These are phyloP conservation scores for Platyrinchus mystaceus DNA, from an alignment of 2,797 vertebrate species.

Conservation along the genomic window DNA sequence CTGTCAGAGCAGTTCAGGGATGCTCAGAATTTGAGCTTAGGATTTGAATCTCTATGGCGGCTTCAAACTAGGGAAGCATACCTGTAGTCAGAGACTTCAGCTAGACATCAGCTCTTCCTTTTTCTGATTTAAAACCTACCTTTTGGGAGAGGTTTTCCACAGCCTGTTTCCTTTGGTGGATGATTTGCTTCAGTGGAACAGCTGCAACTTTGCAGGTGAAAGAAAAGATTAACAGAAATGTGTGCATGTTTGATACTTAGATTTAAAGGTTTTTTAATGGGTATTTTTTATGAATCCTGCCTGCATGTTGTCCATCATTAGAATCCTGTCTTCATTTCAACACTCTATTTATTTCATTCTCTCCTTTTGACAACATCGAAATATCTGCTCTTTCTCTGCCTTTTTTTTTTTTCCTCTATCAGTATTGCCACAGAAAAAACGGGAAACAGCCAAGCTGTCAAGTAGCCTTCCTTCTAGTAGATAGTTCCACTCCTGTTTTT, in stretches of 20 bases:
- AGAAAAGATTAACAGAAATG: not conserved
- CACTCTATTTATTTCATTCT: not conserved
- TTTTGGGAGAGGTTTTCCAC: not conserved
- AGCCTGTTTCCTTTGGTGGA: not conserved
- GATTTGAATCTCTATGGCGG: not conserved
- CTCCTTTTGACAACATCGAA: not conserved
- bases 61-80: not conserved
- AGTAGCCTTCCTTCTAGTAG: not conserved
- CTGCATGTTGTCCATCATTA: not conserved
- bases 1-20: not conserved
- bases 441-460: not conserved
- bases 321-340: not conserved
- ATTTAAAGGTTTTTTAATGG: not conserved
- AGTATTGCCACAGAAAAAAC: not conserved
- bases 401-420: not conserved
- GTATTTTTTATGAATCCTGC: not conserved
- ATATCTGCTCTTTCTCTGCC: not conserved
- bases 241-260: not conserved
- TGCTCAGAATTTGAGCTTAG: not conserved
- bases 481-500: not conserved
- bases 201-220: not conserved
- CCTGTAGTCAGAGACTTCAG: not conserved
- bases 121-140: not conserved
- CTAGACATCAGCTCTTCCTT: not conserved
- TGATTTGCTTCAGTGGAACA: not conserved